Conservation (phyloP, 2,888 invertebrate species). For the Dynastes tityus region DNA sequence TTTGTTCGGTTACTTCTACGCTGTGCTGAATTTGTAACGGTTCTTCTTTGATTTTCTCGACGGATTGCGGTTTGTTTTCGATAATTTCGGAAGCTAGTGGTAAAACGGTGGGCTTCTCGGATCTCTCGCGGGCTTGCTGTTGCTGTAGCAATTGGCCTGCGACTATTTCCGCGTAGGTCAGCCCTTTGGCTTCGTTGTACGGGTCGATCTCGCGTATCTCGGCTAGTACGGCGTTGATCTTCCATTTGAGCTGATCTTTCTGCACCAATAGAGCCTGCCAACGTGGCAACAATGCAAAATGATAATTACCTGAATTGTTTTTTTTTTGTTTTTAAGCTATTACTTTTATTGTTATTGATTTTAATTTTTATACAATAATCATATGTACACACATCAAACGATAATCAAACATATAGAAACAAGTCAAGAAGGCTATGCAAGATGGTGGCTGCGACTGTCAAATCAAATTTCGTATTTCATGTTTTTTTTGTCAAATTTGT, state of each 20-base stretch:
- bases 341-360: constrained; percentile 30
- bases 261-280: constrained; percentile 78
- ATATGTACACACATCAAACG: constrained; percentile 36
- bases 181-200: constrained; percentile 74
- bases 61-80: constrained; percentile 50
- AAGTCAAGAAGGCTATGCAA: constrained; percentile 61
- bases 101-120: constrained; percentile 7
- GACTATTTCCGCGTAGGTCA: constrained; percentile 81
- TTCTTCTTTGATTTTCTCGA: constrained; percentile 46
- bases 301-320: constrained; percentile 53
- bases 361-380: constrained; percentile 11
- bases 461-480: constrained; percentile 48
- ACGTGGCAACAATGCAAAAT: constrained; percentile 61
- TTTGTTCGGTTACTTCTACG: constrained; percentile 39
- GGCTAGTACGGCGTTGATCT: constrained; percentile 81
- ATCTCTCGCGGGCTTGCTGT: constrained; percentile 25
- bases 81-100: background rate
- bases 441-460: constrained; percentile 69
- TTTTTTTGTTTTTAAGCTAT: constrained; percentile 18
- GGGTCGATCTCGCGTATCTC: constrained; percentile 85
- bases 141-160: constrained; percentile 70
- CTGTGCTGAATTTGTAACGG: constrained; percentile 2
- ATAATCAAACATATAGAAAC: constrained; percentile 27
- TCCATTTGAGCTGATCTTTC: constrained; percentile 79
- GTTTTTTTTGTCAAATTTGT: constrained; percentile 54